A percentile compares a stretch with the other conserved stretches of the same genome.
Conservation (phyloP, 2,797 vertebrate species). For the Eulemur coronatus region DNA sequence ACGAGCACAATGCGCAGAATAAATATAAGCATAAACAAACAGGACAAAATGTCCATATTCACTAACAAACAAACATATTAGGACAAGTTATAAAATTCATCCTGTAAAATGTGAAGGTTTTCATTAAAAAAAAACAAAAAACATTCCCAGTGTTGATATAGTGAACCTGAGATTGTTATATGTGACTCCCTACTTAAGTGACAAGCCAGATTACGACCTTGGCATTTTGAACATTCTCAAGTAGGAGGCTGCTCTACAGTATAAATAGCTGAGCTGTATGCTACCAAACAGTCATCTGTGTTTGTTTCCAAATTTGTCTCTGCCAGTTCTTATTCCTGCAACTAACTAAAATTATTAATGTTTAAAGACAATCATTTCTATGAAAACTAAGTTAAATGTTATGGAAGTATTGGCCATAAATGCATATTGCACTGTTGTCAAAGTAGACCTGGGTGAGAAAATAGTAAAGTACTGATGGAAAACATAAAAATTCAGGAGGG, state of each 20-base stretch:
- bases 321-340: not conserved
- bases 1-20: not conserved
- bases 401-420: not conserved
- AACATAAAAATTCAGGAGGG: not conserved
- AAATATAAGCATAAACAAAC: not conserved
- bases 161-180: not conserved
- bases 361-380: not conserved
- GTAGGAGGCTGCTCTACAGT: not conserved
- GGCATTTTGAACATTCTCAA: not conserved
- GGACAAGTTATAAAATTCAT: not conserved
- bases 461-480: not conserved
- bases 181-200: not conserved
- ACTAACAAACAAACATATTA: not conserved
- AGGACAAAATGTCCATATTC: not conserved
- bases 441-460: not conserved
- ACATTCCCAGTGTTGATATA: not conserved
- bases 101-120: not conserved
- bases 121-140: not conserved
- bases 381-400: not conserved
- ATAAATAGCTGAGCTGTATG: not conserved
- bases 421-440: not conserved
- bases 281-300: not conserved
- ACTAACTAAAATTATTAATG: not conserved
- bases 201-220: not conserved
- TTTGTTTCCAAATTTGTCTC: not conserved